Base-by-base conservation (phyloP, 2,113 vertebrate genomes). In the Elephantulus edwardii region DNA sequence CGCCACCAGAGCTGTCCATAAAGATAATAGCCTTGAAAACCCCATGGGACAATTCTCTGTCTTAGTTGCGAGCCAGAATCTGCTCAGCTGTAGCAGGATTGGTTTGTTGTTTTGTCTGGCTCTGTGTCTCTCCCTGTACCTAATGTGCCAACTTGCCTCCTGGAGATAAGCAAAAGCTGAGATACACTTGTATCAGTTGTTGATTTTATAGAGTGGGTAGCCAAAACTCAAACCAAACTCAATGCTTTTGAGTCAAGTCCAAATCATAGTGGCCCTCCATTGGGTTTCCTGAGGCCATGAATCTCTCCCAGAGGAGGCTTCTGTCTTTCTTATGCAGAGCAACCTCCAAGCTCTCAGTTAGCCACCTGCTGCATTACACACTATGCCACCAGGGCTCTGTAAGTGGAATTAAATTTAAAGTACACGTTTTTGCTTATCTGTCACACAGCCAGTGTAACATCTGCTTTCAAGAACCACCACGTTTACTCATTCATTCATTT, bases 91-190 rank as follows among this genome's bases (percentile, higher is more conserved):
- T 19, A 40, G 5, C 66, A 38, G 20, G 35, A 8, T 68, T 20
- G 66, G 17, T 16, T 33, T 35, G n/a, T 33, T 8, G 17, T n/a
- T 66, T 68, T 9, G 19, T 68, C 35, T 68, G n/a, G n/a, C 14
- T 19, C 64, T 44, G 17, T 58, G 58, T 33, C 48, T 83, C 42
- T 8, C 0, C 44, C 5, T 72, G 22, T 33, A 58, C 6, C 74
- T 20, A 8, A 35, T 4, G 7, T 20, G 58, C 16, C 24, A 16
- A 79, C 28, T 35, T 35, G 20, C 10, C 71, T 60, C n/a, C 52
- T 16, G 2, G 26, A 54, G 40, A 14, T 5, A 12, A 2, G 2
- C 8, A 0, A 28, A 40, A 24, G n/a, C 35, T 50, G 35, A 0
- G 26, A 40, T 58, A 33, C n/a, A 2, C 22, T 77, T 35, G 5